These are phyloP conservation scores for Acleris literana DNA, from an alignment of 2,888 invertebrate genomes.

Conservation along the genomic window DNA sequence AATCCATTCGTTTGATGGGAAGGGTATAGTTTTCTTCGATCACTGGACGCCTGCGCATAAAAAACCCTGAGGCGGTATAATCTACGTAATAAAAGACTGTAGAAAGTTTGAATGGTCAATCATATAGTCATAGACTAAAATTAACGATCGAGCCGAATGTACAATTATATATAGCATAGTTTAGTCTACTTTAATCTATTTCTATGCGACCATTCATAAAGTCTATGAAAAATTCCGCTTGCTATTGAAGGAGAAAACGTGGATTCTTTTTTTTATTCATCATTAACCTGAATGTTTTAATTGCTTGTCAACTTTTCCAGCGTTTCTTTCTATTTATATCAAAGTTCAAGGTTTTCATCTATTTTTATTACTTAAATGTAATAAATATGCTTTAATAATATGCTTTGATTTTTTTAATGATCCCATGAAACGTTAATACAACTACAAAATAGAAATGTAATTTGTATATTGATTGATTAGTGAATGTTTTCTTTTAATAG, in stretches of 20 bases:
- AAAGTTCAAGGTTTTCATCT: neutral
- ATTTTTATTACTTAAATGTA: neutral
- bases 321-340: too few species aligned
- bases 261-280: too few species aligned
- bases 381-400: neutral
- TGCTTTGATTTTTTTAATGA: neutral
- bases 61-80: conserved; percentile 14
- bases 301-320: too few species aligned
- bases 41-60: conserved; percentile 5
- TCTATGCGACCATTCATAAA: conserved; percentile 3
- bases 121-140: conserved; percentile 17
- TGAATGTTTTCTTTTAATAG: conserved; percentile 2
- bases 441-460: conserved; percentile 1
- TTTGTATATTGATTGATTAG: neutral
- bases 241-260: too few species aligned
- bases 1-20: conserved; percentile 10
- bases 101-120: conserved; percentile 39
- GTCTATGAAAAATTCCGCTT: too few species aligned
- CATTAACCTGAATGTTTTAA: too few species aligned
- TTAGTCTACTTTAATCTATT: conserved; percentile 3
- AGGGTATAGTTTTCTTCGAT: conserved; percentile 10
- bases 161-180: conserved; percentile 17
- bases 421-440: neutral
- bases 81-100: conserved; percentile 41
- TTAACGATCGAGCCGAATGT: conserved; percentile 6